Evolutionary conservation across 2,888 invertebrate genomes (phyloP), one percentile per base, ranked within the genome.

Genomic region (Tipula lateralis): DNA sequence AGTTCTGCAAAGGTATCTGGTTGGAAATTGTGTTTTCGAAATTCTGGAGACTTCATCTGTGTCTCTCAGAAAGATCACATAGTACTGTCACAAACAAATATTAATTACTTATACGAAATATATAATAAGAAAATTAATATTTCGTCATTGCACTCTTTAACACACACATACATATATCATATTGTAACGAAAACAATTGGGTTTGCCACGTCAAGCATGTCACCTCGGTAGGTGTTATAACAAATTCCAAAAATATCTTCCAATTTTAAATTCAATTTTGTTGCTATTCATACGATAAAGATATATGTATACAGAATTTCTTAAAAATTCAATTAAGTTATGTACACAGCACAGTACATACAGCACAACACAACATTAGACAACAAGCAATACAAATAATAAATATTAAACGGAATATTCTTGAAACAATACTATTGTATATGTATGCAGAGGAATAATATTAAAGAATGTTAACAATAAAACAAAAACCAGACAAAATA

Each of bases 391-490:
- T 66, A 9, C 66, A 66, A 19, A 19, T 24, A 66, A 66, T 66
- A 66, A 66, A 66, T 66, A 66, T 24, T 66, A 66, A 66, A 66
- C 66, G 66, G 24, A 66, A 66, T 66, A 24, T 66, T 66, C 66
- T 24, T 9, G 66, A 9, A 39, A n/a, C n/a, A 39, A n/a, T 36
- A 7, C 36, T 36, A 32, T 32, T 32, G 6, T 32, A 32, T 32
- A 36, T 36, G 36, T 36, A 36, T 36, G 12, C 9, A 36, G 36
- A 36, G 36, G 12, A 36, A 1, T 9, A 6, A 12, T 2, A 34
- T 34, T 16, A 1, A 66, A 66, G 7, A 66, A 66, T 66, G 24
- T 24, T n/a, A 66, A 66, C 66, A 66, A 66, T 66, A 66, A 66
- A 50, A 50, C 50, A 50, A 19, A 19, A 50, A 66, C 7, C 66